These are phyloP conservation scores for Apogon hyalosoma DNA, from an alignment of 2,797 vertebrate genomes.

Conservation along the genomic window DNA sequence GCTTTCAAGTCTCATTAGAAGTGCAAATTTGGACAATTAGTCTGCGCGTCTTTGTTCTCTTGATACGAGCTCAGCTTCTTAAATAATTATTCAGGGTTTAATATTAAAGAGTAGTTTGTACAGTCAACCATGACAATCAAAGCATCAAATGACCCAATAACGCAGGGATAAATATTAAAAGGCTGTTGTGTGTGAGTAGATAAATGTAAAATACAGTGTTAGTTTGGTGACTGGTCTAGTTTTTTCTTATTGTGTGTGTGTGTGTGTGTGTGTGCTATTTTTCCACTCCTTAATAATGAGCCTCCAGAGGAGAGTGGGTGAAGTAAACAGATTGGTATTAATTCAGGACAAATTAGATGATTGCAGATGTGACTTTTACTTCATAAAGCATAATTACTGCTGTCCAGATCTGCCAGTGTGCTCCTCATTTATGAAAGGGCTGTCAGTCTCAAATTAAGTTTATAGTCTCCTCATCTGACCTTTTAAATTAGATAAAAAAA, in stretches of 20 bases:
- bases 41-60: too few relatives aligned
- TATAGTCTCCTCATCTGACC: slow-evolving; percentile 57
- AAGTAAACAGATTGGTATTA: slow-evolving; percentile 32
- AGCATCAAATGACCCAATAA: neutral
- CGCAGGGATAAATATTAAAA: neutral
- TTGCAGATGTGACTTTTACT: slow-evolving; percentile 49
- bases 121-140: neutral
- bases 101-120: neutral
- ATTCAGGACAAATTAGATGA: slow-evolving; percentile 45
- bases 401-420: slow-evolving; percentile 13
- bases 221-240: neutral
- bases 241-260: too few relatives aligned
- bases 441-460: slow-evolving; percentile 52
- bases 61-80: too few relatives aligned
- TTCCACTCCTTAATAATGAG: slow-evolving; percentile 10
- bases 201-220: neutral
- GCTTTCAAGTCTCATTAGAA: neutral
- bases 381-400: slow-evolving; percentile 39
- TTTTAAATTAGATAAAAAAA: slow-evolving; percentile 39
- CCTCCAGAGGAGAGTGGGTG: neutral
- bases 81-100: too few relatives aligned
- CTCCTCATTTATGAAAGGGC: slow-evolving; percentile 31
- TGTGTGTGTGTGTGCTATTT: neutral
- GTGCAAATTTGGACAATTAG: neutral
- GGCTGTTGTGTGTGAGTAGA: neutral